phyloP scores from a whole-genome alignment of 2,888 invertebrate genomes.

The Philopedon plagiatum region DNA sequence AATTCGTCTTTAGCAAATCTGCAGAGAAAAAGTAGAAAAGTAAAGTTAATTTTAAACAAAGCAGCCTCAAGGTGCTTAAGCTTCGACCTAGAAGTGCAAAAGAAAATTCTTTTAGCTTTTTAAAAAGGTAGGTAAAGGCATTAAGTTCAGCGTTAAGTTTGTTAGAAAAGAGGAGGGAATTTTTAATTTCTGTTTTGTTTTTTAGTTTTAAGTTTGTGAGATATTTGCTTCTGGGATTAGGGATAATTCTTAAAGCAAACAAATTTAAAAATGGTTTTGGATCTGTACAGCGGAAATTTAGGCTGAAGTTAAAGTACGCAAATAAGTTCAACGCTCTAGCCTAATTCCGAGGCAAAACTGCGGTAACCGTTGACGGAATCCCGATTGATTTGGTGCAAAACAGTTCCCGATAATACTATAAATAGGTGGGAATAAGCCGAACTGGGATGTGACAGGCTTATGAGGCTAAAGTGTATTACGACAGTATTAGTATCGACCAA shows the following conservation, averaged over 20 bases:
- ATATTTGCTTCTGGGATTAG: neutral
- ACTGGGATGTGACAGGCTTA: neutral
- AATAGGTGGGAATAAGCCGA: neutral
- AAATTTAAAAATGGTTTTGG: too few species aligned
- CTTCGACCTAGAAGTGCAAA: neutral
- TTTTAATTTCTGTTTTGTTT: neutral
- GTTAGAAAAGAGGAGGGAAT: neutral
- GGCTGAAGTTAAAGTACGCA: too few species aligned
- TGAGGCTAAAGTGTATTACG: too few species aligned
- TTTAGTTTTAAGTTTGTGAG: neutral
- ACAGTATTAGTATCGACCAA: too few species aligned
- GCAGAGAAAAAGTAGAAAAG: neutral
- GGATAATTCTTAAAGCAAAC: neutral
- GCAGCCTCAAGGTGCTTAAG: neutral
- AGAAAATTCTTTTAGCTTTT: neutral
- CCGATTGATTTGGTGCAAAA: conserved; percentile 27
- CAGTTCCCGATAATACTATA: too few species aligned
- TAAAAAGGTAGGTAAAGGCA: neutral
- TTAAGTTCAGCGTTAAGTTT: neutral
- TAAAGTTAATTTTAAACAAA: neutral
- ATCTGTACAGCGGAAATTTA: too few species aligned
- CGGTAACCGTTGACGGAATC: conserved; percentile 1
- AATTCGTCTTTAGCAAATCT: too few species aligned
- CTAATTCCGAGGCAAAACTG: neutral
- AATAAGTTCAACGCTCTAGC: too few species aligned